phyloP scores from a whole-genome alignment of 2,888 invertebrate genomes.

The Seira ritae region DNA sequence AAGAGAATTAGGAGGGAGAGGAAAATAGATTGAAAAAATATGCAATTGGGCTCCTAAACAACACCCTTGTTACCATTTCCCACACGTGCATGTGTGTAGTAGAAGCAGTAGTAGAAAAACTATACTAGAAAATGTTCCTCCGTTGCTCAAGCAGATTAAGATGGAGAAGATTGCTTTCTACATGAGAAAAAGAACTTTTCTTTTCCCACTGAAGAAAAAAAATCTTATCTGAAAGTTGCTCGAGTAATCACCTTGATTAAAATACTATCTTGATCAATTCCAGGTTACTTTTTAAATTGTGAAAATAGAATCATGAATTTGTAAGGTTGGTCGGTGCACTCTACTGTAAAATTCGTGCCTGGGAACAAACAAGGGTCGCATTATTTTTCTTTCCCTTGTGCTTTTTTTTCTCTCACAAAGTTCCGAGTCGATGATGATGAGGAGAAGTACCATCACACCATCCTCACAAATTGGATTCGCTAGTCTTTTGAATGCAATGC shows the following conservation, averaged over 20 bases:
- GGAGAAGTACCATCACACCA: constrained; percentile 8
- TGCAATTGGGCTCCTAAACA: constrained; percentile 32
- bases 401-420: background rate
- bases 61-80: constrained; percentile 25
- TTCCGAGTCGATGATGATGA: background rate
- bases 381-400: background rate
- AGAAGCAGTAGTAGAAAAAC: too few relatives aligned
- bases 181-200: too few relatives aligned
- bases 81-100: background rate
- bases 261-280: too few relatives aligned
- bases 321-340: too few relatives aligned
- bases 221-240: too few relatives aligned
- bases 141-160: background rate
- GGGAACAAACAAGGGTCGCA: background rate
- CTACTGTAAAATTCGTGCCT: background rate
- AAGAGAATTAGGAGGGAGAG: background rate
- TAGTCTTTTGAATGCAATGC: too few relatives aligned
- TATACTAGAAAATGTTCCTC: background rate
- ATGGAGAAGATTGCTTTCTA: background rate
- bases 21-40: constrained; percentile 37
- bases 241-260: too few relatives aligned
- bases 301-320: too few relatives aligned
- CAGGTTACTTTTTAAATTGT: too few relatives aligned
- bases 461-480: background rate
- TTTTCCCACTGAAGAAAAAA: too few relatives aligned